Conservation (phyloP, 1,140 invertebrate species). For the Cydia splendana region DNA sequence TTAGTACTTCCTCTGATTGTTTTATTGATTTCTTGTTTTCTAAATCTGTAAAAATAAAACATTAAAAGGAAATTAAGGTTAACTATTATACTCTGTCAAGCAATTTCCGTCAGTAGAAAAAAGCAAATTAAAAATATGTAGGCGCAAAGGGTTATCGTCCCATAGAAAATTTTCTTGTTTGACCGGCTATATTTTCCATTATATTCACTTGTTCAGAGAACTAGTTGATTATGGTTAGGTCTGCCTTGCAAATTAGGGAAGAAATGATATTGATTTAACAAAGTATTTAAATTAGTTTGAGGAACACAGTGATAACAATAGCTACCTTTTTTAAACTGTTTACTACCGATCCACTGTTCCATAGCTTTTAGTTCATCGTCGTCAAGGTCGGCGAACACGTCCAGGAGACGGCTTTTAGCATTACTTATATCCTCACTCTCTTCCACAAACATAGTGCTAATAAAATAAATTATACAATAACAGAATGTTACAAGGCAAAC, state of each 20-base stretch:
- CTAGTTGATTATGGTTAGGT: neutral
- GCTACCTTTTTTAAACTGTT: slow-evolving; percentile 62
- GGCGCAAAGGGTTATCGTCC: too few relatives aligned
- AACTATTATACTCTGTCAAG: too few relatives aligned
- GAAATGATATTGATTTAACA: too few relatives aligned
- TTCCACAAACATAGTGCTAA: neutral
- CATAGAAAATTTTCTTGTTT: too few relatives aligned
- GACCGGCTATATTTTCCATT: neutral
- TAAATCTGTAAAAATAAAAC: slow-evolving; percentile 54
- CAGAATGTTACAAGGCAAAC: neutral
- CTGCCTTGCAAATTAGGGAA: too few relatives aligned
- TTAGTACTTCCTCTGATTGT: slow-evolving; percentile 62
- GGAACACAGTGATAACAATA: too few relatives aligned
- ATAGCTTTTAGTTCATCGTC: slow-evolving; percentile 50
- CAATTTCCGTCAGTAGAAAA: too few relatives aligned
- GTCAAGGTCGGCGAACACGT: slow-evolving; percentile 55
- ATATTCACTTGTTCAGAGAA: neutral
- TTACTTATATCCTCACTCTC: neutral
- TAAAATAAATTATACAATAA: neutral
- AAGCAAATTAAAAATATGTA: too few relatives aligned
- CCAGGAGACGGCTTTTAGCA: slow-evolving; percentile 50
- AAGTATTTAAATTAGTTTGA: too few relatives aligned
- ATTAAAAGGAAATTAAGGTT: neutral
- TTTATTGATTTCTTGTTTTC: slow-evolving; percentile 56
- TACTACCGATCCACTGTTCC: slow-evolving; percentile 63